Base-by-base conservation (phyloP, 2,797 vertebrate species). In the Bucorvus abyssinicus region DNA sequence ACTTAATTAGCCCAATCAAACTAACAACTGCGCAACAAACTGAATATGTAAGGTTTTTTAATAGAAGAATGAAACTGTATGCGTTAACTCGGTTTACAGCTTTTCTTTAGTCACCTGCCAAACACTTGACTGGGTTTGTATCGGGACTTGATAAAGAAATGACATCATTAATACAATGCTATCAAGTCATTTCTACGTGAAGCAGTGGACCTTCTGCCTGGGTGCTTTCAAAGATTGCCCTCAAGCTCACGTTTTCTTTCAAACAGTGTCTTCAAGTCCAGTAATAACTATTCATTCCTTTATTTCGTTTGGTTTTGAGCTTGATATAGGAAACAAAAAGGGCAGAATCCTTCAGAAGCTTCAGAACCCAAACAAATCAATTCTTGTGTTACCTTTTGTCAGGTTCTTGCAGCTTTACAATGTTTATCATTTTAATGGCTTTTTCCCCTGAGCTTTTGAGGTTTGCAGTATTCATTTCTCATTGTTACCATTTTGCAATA, bases 101-200 rank as follows among this genome's bases (percentile, higher is more conserved):
- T 93, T 80, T 74, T 53, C 89, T 93, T 86, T 92, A 59, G 52
- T 93, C 84, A 44, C 67, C 40, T 93, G 93, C 91, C 91, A 94
- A 93, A 38, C 85, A 36, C 74, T 88, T 83, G 38, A 64, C 42
- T 93, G 38, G 49, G 34, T 93, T 94, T 91, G 49, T 91, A 49
- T 84, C 1, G 0, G 76, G 85, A 81, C 70, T 84, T 73, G 91
- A 91, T 90, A 90, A 95, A 93, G 79, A 91, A 69, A 88, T 90
- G 34, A 90, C 57, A 71, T 93, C 94, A 78, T 78, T 61, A 68
- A 92, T 93, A 24, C 55, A 84, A 86, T 40, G 70, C 76, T 44
- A 89, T 78, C 63, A 88, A 78, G 88, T 81, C 2, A 69, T 88
- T 95, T 79, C 87, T 47, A 53, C 84, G 93, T 49, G 91, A 91